Evolutionary conservation across 1,140 invertebrate species (phyloP).

Genomic region (Sycophila sp.): DNA sequence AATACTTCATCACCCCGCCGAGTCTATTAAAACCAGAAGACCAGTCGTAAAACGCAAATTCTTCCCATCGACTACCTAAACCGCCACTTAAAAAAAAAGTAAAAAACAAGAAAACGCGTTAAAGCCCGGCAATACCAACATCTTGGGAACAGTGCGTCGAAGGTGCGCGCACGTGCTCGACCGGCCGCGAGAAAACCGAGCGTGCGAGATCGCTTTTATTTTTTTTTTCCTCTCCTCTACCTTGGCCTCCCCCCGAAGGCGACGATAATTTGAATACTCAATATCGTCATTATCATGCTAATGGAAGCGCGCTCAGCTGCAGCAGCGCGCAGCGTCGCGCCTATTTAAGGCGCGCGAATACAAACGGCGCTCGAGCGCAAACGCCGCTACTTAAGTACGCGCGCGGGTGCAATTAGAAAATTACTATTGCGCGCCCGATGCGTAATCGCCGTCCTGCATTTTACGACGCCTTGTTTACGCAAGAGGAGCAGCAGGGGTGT

Average conservation of each 20-base stretch:
- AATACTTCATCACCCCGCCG: too few species aligned
- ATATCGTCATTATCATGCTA: constrained; percentile 30
- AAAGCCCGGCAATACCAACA: too few species aligned
- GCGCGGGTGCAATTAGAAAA: constrained; percentile 25
- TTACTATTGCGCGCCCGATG: not conserved
- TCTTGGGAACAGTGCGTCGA: too few species aligned
- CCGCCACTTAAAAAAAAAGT: not conserved
- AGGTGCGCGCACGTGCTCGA: not conserved
- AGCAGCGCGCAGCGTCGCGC: not conserved
- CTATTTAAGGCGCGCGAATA: constrained; percentile 21
- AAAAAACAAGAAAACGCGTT: constrained; percentile 1
- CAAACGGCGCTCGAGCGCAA: too few species aligned
- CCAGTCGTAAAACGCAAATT: too few species aligned
- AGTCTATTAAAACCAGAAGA: too few species aligned
- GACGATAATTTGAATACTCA: constrained; percentile 4
- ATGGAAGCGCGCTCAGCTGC: not conserved
- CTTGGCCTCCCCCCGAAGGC: constrained; percentile 4
- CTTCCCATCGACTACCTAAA: too few species aligned
- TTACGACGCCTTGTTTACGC: constrained; percentile 26
- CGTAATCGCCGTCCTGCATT: constrained; percentile 6
- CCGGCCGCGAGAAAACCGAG: not conserved
- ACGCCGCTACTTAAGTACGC: not conserved
- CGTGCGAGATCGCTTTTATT: not conserved
- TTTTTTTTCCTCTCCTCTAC: not conserved
- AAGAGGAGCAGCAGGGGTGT: too few species aligned